A percentile compares a stretch with the other conserved stretches of the same genome.
phyloP scores from a whole-genome alignment of 2,888 invertebrate species.

The Hirtodrosophila alboralis region DNA sequence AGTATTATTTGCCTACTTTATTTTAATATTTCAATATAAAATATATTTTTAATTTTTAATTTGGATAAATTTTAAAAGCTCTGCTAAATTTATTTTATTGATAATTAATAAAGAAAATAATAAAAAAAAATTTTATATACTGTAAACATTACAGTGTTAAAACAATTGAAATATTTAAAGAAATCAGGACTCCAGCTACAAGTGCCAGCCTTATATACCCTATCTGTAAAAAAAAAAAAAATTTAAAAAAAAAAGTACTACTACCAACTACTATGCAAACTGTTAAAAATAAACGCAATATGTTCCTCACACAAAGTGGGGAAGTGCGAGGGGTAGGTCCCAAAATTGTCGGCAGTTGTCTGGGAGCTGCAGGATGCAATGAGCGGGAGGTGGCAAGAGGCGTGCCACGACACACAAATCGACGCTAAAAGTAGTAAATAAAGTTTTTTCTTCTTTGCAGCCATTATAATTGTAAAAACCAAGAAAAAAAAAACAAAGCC shows the following conservation, averaged over 20 bases:
- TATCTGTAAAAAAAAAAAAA: neutral
- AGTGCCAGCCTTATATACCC: slow-evolving; percentile 5
- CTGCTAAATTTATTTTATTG: too few species aligned
- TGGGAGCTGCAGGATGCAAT: slow-evolving; percentile 5
- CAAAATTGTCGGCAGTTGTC: slow-evolving; percentile 45
- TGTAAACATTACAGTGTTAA: too few species aligned
- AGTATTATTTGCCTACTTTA: too few species aligned
- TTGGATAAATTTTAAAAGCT: too few species aligned
- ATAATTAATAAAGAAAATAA: too few species aligned
- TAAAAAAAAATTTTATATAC: too few species aligned
- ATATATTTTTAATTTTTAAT: too few species aligned
- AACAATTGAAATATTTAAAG: neutral
- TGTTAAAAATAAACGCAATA: slow-evolving; percentile 23
- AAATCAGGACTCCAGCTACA: too few species aligned
- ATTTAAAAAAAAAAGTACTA: neutral
- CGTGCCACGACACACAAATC: slow-evolving; percentile 60
- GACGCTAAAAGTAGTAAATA: slow-evolving; percentile 63
- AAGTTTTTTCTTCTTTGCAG: slow-evolving; percentile 19
- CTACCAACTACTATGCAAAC: slow-evolving; percentile 13
- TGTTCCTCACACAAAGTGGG: slow-evolving; percentile 26
- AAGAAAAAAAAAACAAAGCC: too few species aligned
- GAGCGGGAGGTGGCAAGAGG: slow-evolving; percentile 27
- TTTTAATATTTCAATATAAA: too few species aligned
- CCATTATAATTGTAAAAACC: slow-evolving; percentile 47
- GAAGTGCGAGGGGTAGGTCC: slow-evolving; percentile 35